phyloP scores from a whole-genome alignment of 2,113 vertebrate genomes.

The Mystacornis crossleyi region DNA sequence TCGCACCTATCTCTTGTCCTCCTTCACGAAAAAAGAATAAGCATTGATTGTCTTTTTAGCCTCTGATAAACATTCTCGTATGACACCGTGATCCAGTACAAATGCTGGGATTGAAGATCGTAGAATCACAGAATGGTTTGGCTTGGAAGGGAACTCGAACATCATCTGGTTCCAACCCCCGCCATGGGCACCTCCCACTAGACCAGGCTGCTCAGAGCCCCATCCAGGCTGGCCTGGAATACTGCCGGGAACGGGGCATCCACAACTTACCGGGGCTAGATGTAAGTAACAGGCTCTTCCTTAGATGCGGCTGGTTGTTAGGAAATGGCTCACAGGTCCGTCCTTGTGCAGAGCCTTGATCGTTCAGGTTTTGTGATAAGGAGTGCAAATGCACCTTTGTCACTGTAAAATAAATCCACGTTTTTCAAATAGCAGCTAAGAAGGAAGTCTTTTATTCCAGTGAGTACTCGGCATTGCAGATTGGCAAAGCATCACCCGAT shows the following conservation, averaged over 20 bases:
- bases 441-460: neutral
- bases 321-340: rapidly evolving
- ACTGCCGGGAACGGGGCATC: neutral
- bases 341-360: neutral
- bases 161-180: neutral
- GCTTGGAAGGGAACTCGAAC: neutral
- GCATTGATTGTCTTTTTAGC: neutral
- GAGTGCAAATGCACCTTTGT: neutral
- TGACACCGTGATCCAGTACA: neutral
- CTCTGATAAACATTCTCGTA: neutral
- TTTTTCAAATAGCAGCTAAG: neutral
- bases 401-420: neutral
- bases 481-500: neutral
- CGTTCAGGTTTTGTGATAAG: neutral
- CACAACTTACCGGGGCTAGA: neutral
- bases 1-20: neutral
- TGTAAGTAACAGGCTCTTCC: neutral
- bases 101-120: too few relatives aligned
- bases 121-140: neutral
- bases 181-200: rapidly evolving
- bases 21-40: neutral
- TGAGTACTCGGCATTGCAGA: neutral
- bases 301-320: neutral
- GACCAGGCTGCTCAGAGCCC: neutral
- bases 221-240: neutral